These are phyloP conservation scores for Arenicola marina DNA, from an alignment of 2,888 invertebrate species.

Conservation along the genomic window DNA sequence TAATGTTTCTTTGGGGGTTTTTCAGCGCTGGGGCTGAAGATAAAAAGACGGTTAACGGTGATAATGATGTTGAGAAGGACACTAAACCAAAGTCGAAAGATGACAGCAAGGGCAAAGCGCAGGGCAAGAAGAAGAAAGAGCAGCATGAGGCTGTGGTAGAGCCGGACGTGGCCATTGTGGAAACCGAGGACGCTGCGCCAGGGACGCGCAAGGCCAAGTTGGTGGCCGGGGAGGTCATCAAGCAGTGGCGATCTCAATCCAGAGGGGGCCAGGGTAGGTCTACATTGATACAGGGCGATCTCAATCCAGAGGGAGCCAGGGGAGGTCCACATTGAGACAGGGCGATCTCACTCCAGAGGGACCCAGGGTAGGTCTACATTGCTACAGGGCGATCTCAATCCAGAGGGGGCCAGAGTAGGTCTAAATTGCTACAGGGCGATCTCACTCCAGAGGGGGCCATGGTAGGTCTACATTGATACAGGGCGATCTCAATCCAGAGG, in stretches of 20 bases:
- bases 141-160: too few species aligned
- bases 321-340: too few species aligned
- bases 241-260: constrained; percentile 51
- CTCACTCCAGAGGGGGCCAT: too few species aligned
- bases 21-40: not conserved
- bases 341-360: constrained; percentile 42
- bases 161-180: too few species aligned
- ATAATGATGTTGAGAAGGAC: not conserved
- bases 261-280: too few species aligned
- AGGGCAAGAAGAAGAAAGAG: not conserved
- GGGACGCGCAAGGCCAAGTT: constrained; percentile 17
- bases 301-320: constrained; percentile 8
- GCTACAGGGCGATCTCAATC: constrained; percentile 50
- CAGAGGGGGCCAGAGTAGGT: too few species aligned
- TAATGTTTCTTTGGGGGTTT: too few species aligned
- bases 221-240: constrained; percentile 51
- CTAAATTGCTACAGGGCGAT: too few species aligned
- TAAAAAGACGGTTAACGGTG: not conserved
- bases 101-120: not conserved
- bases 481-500: too few species aligned
- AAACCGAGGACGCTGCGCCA: not conserved
- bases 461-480: too few species aligned
- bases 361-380: too few species aligned
- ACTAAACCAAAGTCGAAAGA: not conserved
- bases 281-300: too few species aligned